Evolutionary conservation across 1,140 invertebrate species (phyloP), one percentile per base, ranked within the genome.

Genomic region (Drosophila bifasciata): DNA sequence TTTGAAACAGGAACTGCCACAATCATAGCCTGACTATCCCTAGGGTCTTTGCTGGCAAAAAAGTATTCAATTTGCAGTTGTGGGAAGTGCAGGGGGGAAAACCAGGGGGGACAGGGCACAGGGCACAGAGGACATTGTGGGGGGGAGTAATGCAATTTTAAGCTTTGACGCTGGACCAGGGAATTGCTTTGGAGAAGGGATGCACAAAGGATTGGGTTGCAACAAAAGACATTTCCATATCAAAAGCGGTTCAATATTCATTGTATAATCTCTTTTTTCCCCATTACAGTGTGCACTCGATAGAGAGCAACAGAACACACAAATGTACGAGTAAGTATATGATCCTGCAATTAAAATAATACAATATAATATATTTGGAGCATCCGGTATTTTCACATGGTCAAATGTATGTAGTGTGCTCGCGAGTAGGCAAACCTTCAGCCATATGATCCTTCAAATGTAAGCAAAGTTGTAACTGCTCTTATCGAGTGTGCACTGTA

Each of bases 1-100:
- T 51, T 58, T 67, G 49, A 43, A 32, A 51, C 48, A 16, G 19
- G 28, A 39, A 32, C 59, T 32, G 32, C 13, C 58, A 13, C 49
- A 59, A 21, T 8, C 48, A 19, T 28, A 19, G 16, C n/a, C 19
- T n/a, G 5, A 41, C 17, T 56, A n/a, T 11, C 45, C 46, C 57
- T 32, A 7, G 25, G 13, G 19, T 19, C 21, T 44, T 44, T 41
- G 41, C n/a, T 28, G 16, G 32, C 32, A 43, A 75, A 43, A 75
- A 78, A 76, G 58, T 63, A 62, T 58, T 60, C 56, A 45, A 76
- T 71, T 36, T 50, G 11, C 45, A 52, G 64, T 39, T 69, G 52
- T 43, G 43, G 19, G 9, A 39, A 58, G 36, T 0, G 3, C 13
- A 45, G 49, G 3, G 8, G 0, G 45, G 16, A 9, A 7, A 0